Evolutionary conservation across 2,888 invertebrate species (phyloP).

Genomic region (Drosophila parthenogenetica): DNA sequence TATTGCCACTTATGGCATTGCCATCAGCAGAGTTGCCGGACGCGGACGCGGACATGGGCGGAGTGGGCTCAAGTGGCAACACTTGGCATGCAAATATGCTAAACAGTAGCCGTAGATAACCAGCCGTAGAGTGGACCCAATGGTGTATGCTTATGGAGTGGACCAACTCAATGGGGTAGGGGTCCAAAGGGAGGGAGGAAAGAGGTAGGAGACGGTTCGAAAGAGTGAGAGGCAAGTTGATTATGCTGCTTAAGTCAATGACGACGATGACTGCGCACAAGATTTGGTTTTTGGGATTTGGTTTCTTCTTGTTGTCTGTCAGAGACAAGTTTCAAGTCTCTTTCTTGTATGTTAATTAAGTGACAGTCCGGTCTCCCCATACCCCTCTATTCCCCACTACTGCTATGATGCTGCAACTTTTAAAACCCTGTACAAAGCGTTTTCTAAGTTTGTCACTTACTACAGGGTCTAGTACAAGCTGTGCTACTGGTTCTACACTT

Average conservation of each 20-base stretch:
- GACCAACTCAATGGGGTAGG: not conserved
- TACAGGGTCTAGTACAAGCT: no score
- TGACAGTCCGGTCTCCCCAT: slow-evolving; percentile 22
- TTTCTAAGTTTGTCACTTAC: no score
- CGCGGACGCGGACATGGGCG: slow-evolving; percentile 59
- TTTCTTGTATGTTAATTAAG: slow-evolving; percentile 76
- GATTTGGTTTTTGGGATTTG: slow-evolving; percentile 58
- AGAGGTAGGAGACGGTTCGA: not conserved
- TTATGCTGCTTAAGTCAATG: slow-evolving; percentile 79
- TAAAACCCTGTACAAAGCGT: not conserved
- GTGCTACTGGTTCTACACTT: slow-evolving; percentile 6
- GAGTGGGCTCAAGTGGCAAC: slow-evolving; percentile 70
- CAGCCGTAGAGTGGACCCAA: slow-evolving; percentile 25
- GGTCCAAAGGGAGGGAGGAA: not conserved
- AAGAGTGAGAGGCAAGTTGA: slow-evolving; percentile 60
- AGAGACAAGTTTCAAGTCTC: slow-evolving; percentile 78
- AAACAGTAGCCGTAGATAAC: slow-evolving; percentile 69
- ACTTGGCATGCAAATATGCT: slow-evolving; percentile 80
- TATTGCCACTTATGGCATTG: slow-evolving; percentile 82
- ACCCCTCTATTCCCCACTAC: not conserved
- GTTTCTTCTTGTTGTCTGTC: slow-evolving; percentile 53
- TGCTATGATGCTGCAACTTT: slow-evolving; percentile 66
- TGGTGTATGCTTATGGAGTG: slow-evolving; percentile 9
- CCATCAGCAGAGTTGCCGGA: slow-evolving; percentile 40
- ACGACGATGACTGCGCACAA: slow-evolving; percentile 72